Conservation (phyloP, 2,888 invertebrate species). For the Lepeophtheirus nordmannii region DNA sequence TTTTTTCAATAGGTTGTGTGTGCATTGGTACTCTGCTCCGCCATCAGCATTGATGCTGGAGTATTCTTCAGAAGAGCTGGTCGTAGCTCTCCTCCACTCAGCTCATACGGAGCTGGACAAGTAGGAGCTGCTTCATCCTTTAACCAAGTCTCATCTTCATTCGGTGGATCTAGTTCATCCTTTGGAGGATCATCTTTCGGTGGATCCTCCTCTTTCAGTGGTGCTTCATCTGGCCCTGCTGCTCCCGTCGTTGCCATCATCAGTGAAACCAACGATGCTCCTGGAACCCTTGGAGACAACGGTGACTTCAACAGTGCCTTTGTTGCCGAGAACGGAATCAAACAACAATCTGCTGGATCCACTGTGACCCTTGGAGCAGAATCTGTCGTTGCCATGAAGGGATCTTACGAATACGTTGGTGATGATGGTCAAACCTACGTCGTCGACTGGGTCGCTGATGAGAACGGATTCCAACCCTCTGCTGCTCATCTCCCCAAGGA, state of each 20-base stretch:
- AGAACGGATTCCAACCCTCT: conserved; percentile 19
- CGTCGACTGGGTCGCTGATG: conserved; percentile 23
- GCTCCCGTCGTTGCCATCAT: too few species aligned
- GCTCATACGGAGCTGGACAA: background rate
- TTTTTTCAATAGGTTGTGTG: background rate
- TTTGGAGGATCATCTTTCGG: background rate
- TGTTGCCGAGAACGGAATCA: conserved; percentile 24
- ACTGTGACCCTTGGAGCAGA: conserved; percentile 12
- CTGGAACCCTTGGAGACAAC: background rate
- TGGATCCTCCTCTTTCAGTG: background rate
- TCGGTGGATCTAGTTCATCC: too few species aligned
- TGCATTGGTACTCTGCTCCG: conserved; percentile 3
- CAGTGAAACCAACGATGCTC: too few species aligned
- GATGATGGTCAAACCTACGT: conserved; percentile 15
- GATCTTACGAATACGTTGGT: conserved; percentile 21
- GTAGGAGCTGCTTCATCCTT: background rate
- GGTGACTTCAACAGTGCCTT: conserved; percentile 8
- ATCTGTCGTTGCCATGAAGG: conserved; percentile 13
- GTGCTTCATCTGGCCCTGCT: background rate
- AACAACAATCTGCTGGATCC: conserved; percentile 9
- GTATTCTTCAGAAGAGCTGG: background rate
- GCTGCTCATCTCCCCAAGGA: conserved; percentile 20
- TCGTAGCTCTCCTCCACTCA: background rate
- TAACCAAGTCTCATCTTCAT: too few species aligned
- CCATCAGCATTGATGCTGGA: conserved; percentile 1